Conservation (phyloP, 2,888 invertebrate species). For the Pammene aurita region DNA sequence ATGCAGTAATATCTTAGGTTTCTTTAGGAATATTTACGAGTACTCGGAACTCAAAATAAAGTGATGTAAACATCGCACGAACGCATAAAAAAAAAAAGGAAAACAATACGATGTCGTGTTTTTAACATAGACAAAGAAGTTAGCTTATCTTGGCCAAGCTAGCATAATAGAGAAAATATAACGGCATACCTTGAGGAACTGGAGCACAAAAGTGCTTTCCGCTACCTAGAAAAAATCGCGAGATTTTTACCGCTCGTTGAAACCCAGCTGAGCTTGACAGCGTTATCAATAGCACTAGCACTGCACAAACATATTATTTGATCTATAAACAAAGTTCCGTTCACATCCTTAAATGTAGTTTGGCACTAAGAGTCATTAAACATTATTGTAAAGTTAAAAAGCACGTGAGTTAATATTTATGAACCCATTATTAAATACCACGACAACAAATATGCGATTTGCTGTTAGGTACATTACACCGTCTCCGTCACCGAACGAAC, state of each 20-base stretch:
- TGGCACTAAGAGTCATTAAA: slow-evolving; percentile 37
- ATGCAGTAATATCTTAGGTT: slow-evolving; percentile 15
- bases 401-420: slow-evolving; percentile 20
- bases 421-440: slow-evolving; percentile 35
- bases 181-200: slow-evolving; percentile 80
- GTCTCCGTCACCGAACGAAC: slow-evolving; percentile 30
- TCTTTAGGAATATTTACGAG: not conserved
- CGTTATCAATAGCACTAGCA: slow-evolving; percentile 66
- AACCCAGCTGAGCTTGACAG: slow-evolving; percentile 81
- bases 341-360: slow-evolving; percentile 37
- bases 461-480: slow-evolving; percentile 19
- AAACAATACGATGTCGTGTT: slow-evolving; percentile 42
- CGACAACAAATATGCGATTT: slow-evolving; percentile 37
- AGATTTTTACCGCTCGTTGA: slow-evolving; percentile 79
- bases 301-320: slow-evolving; percentile 49
- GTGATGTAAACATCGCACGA: slow-evolving; percentile 17
- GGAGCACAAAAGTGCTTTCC: slow-evolving; percentile 76
- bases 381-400: slow-evolving; percentile 1
- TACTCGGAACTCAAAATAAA: slow-evolving; percentile 11
- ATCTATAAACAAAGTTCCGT: slow-evolving; percentile 41
- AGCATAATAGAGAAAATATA: slow-evolving; percentile 59
- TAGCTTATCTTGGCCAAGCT: slow-evolving; percentile 46
- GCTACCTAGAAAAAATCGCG: slow-evolving; percentile 71
- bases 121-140: slow-evolving; percentile 40
- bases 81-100: slow-evolving; percentile 25